phyloP scores from a whole-genome alignment of 2,888 invertebrate species.

The Sarcophaga variegata region DNA sequence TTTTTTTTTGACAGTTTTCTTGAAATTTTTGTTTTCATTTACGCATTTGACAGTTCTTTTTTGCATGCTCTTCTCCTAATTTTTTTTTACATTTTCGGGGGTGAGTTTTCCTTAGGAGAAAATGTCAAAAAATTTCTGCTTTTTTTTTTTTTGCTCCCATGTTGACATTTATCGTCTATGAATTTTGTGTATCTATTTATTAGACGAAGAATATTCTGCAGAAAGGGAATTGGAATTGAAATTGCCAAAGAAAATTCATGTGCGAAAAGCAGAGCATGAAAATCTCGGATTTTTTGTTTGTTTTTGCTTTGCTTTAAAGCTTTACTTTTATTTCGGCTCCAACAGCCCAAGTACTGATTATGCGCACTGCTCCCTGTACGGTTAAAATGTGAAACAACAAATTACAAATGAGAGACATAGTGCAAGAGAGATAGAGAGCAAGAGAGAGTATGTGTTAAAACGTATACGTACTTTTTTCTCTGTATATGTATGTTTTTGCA shows the following conservation, averaged over 20 bases:
- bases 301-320: background rate
- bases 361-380: conserved; percentile 28
- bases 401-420: too few species aligned
- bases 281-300: conserved; percentile 19
- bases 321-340: conserved; percentile 6
- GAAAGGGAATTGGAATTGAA: conserved; percentile 51
- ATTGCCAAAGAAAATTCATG: conserved; percentile 36
- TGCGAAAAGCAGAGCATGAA: background rate
- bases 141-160: background rate
- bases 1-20: conserved; percentile 29
- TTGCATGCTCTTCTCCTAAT: background rate
- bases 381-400: too few species aligned
- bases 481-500: too few species aligned
- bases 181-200: conserved; percentile 57
- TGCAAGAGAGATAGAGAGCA: too few species aligned
- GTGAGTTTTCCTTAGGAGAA: conserved; percentile 48
- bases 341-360: conserved; percentile 20
- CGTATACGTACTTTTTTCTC: too few species aligned
- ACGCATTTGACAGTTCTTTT: conserved; percentile 46
- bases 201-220: conserved; percentile 24
- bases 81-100: conserved; percentile 2
- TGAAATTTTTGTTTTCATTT: conserved; percentile 17
- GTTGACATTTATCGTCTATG: conserved; percentile 61
- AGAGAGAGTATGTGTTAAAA: too few species aligned
- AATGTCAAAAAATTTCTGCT: conserved; percentile 56